These are phyloP conservation scores for Drosophila asahinai DNA, from an alignment of 1,140 invertebrate genomes.

Conservation along the genomic window DNA sequence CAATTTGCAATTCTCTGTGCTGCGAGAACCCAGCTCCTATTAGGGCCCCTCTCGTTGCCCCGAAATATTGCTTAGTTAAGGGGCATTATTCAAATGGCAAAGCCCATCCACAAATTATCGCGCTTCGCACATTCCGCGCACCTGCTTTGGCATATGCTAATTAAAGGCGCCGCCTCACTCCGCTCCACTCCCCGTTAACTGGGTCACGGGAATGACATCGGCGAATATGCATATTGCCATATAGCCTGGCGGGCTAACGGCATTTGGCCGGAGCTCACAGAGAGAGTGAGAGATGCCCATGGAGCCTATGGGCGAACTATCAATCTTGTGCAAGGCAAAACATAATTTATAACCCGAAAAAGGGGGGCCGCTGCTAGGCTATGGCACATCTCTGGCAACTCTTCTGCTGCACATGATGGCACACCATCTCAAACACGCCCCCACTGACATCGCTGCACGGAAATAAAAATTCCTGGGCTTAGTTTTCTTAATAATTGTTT, in stretches of 20 bases:
- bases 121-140: conserved; percentile 30
- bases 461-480: background rate
- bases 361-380: conserved; percentile 11
- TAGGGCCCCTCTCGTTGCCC: background rate
- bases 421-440: conserved; percentile 30
- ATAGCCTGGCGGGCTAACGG: conserved; percentile 53
- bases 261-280: conserved; percentile 39
- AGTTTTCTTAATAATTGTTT: background rate
- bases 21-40: background rate
- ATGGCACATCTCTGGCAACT: conserved; percentile 21
- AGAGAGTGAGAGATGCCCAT: conserved; percentile 19
- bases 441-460: conserved; percentile 14
- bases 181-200: conserved; percentile 43
- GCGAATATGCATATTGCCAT: conserved; percentile 32
- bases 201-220: conserved; percentile 70
- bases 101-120: conserved; percentile 48
- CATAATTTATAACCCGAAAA: conserved; percentile 74
- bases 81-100: conserved; percentile 48
- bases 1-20: conserved; percentile 41
- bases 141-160: conserved; percentile 66
- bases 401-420: conserved; percentile 24
- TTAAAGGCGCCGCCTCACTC: conserved; percentile 51
- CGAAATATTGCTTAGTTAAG: conserved; percentile 32
- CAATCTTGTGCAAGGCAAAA: conserved; percentile 76
- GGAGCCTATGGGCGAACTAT: conserved; percentile 68